Evolutionary conservation across 2,888 invertebrate species (phyloP), one percentile per base, ranked within the genome.

Genomic region (Nasonovia ribisnigri): DNA sequence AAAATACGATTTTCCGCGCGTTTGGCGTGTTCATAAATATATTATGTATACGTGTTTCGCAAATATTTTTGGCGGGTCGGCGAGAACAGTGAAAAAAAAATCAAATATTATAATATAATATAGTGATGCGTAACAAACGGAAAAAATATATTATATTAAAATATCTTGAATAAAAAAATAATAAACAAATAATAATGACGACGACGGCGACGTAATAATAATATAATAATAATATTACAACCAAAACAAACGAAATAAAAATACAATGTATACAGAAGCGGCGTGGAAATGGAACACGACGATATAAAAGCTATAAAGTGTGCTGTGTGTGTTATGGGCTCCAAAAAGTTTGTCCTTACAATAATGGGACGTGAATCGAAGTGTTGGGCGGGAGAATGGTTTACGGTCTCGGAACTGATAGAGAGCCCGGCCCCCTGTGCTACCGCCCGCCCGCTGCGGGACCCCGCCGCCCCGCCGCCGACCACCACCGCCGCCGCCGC

Each of bases 381-480:
- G 94, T 94, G 94, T 94, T 94, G 93, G 94, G 94, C 94, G 94
- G 94, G 94, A 94, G 94, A 94, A 94, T 94, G 94, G 94, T 94
- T 94, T 94, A 94, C 94, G 94, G 94, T 94, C 94, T 94, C 94
- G 94, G 94, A 93, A 94, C 94, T 94, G 94, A 94, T 94, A 93
- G 93, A 93, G 93, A 93, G 93, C 90, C 93, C 93, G 93, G 93
- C 93, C 93, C 93, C 93, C 93, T 90, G 90, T 90, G 93, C 93
- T 90, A 90, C 93, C 90, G 93, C 90, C 90, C 93, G 93, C 89
- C 92, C 92, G 90, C 60, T 29, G 11, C 36, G 16, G 24, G 46
- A 46, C 16, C 84, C 57, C 91, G 29, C 29, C 91, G 26, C n/a
- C 91, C 86, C 5, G 48, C 77, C 57, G 57, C 24, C 67, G 36